Conservation (phyloP, 2,113 vertebrate species). For the Salvelinus fontinalis region DNA sequence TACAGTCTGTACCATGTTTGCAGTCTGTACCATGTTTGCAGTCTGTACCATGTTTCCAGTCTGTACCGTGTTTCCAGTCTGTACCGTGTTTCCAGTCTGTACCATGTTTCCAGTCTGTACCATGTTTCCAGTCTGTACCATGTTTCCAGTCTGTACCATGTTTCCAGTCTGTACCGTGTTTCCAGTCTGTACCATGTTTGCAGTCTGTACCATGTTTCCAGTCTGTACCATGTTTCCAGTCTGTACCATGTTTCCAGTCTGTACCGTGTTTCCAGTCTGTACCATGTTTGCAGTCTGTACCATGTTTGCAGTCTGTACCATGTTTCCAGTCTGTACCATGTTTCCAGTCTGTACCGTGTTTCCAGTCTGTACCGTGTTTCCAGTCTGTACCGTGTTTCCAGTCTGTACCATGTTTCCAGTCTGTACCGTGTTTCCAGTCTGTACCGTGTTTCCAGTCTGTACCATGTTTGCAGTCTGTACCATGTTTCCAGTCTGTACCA, state of each 20-base stretch:
- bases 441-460: slow-evolving; percentile 87
- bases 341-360: slow-evolving; percentile 87
- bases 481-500: slow-evolving; percentile 87
- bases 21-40: slow-evolving; percentile 90
- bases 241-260: slow-evolving; percentile 86
- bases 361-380: slow-evolving; percentile 89
- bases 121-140: slow-evolving; percentile 87
- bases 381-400: slow-evolving; percentile 90
- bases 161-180: slow-evolving; percentile 87
- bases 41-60: slow-evolving; percentile 88
- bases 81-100: slow-evolving; percentile 87
- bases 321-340: slow-evolving; percentile 88
- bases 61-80: slow-evolving; percentile 86
- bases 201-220: slow-evolving; percentile 90
- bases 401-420: slow-evolving; percentile 88
- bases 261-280: slow-evolving; percentile 87
- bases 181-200: slow-evolving; percentile 89
- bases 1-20: slow-evolving; percentile 89
- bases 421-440: slow-evolving; percentile 86
- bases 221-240: slow-evolving; percentile 88
- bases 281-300: slow-evolving; percentile 90
- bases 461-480: slow-evolving; percentile 90
- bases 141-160: slow-evolving; percentile 88
- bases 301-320: slow-evolving; percentile 87
- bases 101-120: slow-evolving; percentile 90